A percentile compares a stretch with the other conserved stretches of the same genome.
Evolutionary conservation across 2,113 vertebrate species (phyloP).

Genomic region (Psilopogon haemacephalus): DNA sequence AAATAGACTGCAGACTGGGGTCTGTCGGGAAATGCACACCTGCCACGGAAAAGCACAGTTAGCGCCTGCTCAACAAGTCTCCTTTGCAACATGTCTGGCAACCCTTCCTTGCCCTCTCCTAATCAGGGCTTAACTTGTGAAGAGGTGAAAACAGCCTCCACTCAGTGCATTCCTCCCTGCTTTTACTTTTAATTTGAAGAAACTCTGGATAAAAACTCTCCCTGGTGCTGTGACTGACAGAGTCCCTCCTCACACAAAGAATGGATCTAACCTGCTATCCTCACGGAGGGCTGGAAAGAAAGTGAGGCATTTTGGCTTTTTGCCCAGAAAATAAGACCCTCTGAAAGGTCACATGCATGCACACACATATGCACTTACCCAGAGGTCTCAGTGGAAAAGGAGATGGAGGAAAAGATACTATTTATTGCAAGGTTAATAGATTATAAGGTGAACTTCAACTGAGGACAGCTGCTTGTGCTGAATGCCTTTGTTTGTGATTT

Average conservation of each 20-base stretch:
- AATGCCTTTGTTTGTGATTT: background rate
- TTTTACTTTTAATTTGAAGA: background rate
- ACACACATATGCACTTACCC: background rate
- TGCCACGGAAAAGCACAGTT: background rate
- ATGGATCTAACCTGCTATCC: background rate
- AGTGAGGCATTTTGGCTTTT: constrained; percentile 71
- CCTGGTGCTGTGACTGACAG: accelerated
- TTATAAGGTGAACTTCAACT: constrained; percentile 54
- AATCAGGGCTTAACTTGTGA: background rate
- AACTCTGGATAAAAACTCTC: background rate
- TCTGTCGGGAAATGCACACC: background rate
- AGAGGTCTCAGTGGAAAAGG: constrained; percentile 1
- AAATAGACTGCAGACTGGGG: background rate
- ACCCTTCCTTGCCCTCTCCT: accelerated
- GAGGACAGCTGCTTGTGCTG: constrained; percentile 8
- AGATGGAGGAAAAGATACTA: background rate
- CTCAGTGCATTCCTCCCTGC: background rate
- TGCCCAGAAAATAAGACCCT: constrained; percentile 72
- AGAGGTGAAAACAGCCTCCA: background rate
- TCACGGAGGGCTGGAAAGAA: constrained; percentile 23
- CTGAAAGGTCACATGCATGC: constrained; percentile 25
- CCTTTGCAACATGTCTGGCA: background rate
- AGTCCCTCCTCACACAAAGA: background rate
- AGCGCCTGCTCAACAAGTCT: background rate
- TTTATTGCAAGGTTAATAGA: constrained; percentile 69